Conservation (phyloP, 1,140 invertebrate genomes). For the Bombyx mandarina region DNA sequence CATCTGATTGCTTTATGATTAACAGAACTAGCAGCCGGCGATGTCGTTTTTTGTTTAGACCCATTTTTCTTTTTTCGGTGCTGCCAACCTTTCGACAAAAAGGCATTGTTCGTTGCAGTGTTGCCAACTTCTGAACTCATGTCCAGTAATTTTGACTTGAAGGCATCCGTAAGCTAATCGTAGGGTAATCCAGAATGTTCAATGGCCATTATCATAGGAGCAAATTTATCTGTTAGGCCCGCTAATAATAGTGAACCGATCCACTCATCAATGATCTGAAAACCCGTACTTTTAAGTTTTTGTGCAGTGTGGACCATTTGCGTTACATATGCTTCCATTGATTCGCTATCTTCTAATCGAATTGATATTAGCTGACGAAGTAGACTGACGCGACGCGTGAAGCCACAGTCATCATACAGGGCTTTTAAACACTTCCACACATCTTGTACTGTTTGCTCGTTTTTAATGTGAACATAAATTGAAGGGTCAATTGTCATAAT, state of each 20-base stretch:
- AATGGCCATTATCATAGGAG: constrained; percentile 4
- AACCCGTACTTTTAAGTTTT: constrained; percentile 16
- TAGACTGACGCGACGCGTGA: constrained; percentile 12
- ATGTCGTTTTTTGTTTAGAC: background rate
- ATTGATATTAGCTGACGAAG: constrained; percentile 16
- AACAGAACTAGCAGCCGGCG: background rate
- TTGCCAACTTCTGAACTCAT: constrained; percentile 1
- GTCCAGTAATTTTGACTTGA: constrained; percentile 3
- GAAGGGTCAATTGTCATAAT: no score
- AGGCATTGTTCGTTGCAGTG: background rate
- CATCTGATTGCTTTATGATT: background rate
- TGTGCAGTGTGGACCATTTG: constrained; percentile 15
- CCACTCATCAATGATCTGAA: constrained; percentile 15
- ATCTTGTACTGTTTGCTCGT: no score
- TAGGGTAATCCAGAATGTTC: background rate
- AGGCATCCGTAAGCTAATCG: background rate
- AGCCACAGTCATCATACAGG: constrained; percentile 3
- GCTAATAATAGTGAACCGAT: constrained; percentile 10
- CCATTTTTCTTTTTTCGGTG: background rate
- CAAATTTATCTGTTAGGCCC: background rate
- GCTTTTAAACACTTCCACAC: background rate
- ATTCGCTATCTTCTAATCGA: constrained; percentile 7
- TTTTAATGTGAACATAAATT: no score
- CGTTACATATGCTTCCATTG: constrained; percentile 6
- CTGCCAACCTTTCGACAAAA: background rate